phyloP scores from a whole-genome alignment of 2,888 invertebrate genomes.

The Nomada goodeniana region DNA sequence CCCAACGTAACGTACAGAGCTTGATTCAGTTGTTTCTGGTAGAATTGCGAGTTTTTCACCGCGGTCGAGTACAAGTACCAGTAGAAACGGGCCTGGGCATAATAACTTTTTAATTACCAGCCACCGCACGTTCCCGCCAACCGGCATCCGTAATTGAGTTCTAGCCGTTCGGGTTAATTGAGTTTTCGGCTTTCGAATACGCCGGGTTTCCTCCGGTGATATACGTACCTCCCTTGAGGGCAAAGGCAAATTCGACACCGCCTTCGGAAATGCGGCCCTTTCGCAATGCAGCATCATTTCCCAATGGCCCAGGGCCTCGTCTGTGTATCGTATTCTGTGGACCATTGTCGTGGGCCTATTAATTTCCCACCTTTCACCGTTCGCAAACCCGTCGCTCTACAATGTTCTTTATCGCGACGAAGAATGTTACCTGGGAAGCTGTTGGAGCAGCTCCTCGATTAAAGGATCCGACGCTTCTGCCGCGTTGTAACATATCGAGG shows the following conservation, averaged over 20 bases:
- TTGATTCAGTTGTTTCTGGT: constrained; percentile 68
- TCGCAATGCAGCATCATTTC: constrained; percentile 71
- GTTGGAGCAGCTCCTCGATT: constrained; percentile 17
- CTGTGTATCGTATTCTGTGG: constrained; percentile 48
- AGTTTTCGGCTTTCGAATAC: constrained; percentile 57
- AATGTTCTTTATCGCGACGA: background rate
- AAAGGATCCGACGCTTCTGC: constrained; percentile 14
- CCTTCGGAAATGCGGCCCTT: constrained; percentile 66
- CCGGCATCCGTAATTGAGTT: constrained; percentile 68
- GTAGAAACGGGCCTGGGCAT: constrained; percentile 73
- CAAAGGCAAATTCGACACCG: constrained; percentile 67
- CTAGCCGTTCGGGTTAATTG: constrained; percentile 63
- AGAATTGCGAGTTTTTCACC: constrained; percentile 61
- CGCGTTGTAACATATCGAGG: constrained; percentile 21
- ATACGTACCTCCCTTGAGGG: constrained; percentile 72
- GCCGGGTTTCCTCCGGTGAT: constrained; percentile 39
- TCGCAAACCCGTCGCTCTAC: background rate
- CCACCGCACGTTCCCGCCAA: constrained; percentile 43
- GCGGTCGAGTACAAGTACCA: constrained; percentile 71
- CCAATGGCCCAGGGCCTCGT: constrained; percentile 65
- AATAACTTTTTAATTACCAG: constrained; percentile 63
- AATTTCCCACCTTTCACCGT: background rate
- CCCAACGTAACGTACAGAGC: constrained; percentile 61
- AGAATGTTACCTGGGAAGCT: constrained; percentile 38
- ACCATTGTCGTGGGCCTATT: background rate